Evolutionary conservation across 2,888 invertebrate species (phyloP), one percentile per base, ranked within the genome.

Genomic region (Scotopteryx bipunctaria): DNA sequence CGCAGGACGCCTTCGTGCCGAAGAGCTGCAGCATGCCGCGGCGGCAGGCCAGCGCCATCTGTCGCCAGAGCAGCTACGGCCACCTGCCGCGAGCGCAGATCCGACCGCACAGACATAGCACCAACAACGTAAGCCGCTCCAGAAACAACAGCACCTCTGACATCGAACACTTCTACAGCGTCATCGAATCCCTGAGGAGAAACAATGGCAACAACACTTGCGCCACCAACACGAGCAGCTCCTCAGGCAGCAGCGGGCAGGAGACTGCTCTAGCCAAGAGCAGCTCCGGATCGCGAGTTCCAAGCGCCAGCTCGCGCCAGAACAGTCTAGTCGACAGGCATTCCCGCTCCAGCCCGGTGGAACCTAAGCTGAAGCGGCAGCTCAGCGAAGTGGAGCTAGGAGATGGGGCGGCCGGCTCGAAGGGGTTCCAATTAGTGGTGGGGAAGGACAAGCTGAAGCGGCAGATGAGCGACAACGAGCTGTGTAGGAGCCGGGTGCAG

Each of bases 11-110:
- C 2, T 82, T 83, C 66, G 81, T 82, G 15, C 83, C 87, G 21
- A 82, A 80, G 59, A 90, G 86, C 59, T 88, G 89, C 65, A 89
- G 85, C 64, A 89, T 90, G 90, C 91, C 91, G 38, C 81, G 91
- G 1, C 78, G 89, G 11, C 83, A 81, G 52, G 73, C 81, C 33
- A 70, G 73, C 52, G 78, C 63, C 36, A 79, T 86, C 54, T 69
- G 82, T 21, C 76, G 89, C 2, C 90, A 89, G 63, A 78, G 79
- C 75, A 87, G 90, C 71, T 76, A 82, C 71, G 84, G 82, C 0
- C 86, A 83, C 32, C 69, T 84, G 42, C 87, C 89, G 16, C 78
- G 87, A 45, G 80, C 78, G 5, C 83, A 82, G 53, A 71, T 76
- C 61, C 82, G 84, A 63, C 80, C 80, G 46, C 83, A 78, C 59